Percentiles rank a stretch among this genome's conserved stretches.
Conservation (phyloP, 2,113 vertebrate genomes). For the Poeciliopsis retropinna region DNA sequence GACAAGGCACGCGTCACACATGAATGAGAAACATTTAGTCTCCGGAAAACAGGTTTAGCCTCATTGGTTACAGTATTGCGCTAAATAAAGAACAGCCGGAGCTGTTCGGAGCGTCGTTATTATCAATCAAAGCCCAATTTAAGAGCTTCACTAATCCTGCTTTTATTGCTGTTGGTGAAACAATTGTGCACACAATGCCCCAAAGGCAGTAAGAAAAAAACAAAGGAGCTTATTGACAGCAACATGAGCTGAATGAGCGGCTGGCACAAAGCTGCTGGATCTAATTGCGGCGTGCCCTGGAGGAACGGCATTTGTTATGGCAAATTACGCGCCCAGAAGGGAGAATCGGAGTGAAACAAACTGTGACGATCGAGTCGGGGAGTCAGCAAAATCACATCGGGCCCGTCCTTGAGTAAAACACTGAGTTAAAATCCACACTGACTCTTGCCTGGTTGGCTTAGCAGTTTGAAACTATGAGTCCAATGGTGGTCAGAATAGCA, state of each 20-base stretch:
- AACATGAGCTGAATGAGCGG: constrained; percentile 4
- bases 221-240: not conserved
- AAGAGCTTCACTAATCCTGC: constrained; percentile 1
- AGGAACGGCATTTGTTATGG: not conserved
- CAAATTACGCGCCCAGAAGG: not conserved
- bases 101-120: not conserved
- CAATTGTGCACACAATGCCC: not conserved
- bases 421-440: not conserved
- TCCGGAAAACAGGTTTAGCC: constrained; percentile 5
- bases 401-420: not conserved
- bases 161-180: constrained; percentile 8
- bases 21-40: not conserved
- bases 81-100: not conserved
- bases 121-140: not conserved
- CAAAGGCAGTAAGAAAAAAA: not conserved
- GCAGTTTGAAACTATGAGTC: not conserved
- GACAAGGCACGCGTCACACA: constrained; percentile 5
- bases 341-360: not conserved
- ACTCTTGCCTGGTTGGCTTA: not conserved
- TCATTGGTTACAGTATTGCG: constrained; percentile 6
- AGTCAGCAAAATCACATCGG: not conserved
- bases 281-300: not conserved
- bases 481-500: not conserved
- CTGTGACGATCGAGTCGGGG: not conserved
- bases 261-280: not conserved